Base-by-base conservation (phyloP, 2,888 invertebrate genomes). In the Cephus spinipes region DNA sequence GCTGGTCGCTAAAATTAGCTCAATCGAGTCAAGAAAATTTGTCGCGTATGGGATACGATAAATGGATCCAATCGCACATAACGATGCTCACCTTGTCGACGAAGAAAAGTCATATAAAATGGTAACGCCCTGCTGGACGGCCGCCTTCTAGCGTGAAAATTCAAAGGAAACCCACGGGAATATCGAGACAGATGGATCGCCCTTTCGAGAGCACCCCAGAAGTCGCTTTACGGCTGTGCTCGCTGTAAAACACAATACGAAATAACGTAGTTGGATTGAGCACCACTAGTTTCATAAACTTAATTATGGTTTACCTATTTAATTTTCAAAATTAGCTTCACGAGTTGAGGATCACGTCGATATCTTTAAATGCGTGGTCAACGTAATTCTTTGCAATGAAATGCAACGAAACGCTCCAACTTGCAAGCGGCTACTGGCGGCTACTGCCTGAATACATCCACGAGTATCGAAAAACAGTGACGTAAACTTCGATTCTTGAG, bases 61-160 rank as follows among this genome's bases (percentile, higher is more conserved):
- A 55, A 55, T 23, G 23, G 9, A 55, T 55, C 23, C 9, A 55
- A 55, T 23, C 2, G 2, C 55, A 55, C 9, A 55, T 55, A 6
- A 23, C 55, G 55, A 55, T 86, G 94, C 95, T 95, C 92, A 97
- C 97, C 97, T 96, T 94, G 95, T 94, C 94, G 95, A 95, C 95
- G 96, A 96, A 95, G 96, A 97, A 97, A 97, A 97, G 97, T 97
- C 97, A 97, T 97, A 97, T 97, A 97, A 97, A 96, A 96, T 94
- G 95, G 94, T 96, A 95, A 94, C 96, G 96, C 96, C 96, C 96
- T 94, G 94, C 94, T 95, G 96, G 96, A 96, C 96, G 96, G 94
- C 89, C 91, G 90, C 91, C 87, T 91, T 87, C 85, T 88, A 90
- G 90, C 91, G 90, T 90, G 85, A 91, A 91, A 91, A 91, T 88